These are phyloP conservation scores for Copsychus sechellarum DNA, from an alignment of 2,113 vertebrate species.

Conservation along the genomic window DNA sequence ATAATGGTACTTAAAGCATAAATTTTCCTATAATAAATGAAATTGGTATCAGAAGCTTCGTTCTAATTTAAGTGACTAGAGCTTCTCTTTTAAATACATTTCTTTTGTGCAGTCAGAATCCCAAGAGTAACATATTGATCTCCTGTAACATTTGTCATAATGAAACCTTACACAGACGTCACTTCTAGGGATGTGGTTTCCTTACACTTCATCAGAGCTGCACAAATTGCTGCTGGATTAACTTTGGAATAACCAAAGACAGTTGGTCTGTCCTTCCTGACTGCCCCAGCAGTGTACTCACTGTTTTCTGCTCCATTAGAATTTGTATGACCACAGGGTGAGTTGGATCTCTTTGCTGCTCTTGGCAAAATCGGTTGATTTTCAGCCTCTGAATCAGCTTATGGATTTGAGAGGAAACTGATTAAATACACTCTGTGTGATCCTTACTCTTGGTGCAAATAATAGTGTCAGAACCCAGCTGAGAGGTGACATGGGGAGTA, in stretches of 20 bases:
- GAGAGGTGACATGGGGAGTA: background rate
- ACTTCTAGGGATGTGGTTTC: background rate
- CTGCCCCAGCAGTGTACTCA: background rate
- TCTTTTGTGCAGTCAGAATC: background rate
- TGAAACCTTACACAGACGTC: background rate
- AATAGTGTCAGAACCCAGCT: background rate
- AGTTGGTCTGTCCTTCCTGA: background rate
- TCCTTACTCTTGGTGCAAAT: background rate
- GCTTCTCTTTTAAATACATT: background rate
- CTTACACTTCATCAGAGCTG: background rate
- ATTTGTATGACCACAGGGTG: background rate
- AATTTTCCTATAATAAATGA: background rate
- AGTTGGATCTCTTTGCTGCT: background rate
- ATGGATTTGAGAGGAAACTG: background rate
- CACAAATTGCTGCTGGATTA: background rate
- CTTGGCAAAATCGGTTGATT: background rate
- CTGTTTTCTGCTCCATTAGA: background rate
- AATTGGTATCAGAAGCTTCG: background rate
- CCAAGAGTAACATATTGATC: background rate
- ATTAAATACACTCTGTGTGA: background rate
- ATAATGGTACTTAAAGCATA: background rate
- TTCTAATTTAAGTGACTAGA: background rate
- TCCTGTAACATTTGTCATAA: background rate
- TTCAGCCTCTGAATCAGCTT: background rate
- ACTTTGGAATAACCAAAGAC: background rate